A percentile compares a stretch with the other conserved stretches of the same genome.
phyloP scores from a whole-genome alignment of 2,113 vertebrate genomes.

The Podarcis cretensis region DNA sequence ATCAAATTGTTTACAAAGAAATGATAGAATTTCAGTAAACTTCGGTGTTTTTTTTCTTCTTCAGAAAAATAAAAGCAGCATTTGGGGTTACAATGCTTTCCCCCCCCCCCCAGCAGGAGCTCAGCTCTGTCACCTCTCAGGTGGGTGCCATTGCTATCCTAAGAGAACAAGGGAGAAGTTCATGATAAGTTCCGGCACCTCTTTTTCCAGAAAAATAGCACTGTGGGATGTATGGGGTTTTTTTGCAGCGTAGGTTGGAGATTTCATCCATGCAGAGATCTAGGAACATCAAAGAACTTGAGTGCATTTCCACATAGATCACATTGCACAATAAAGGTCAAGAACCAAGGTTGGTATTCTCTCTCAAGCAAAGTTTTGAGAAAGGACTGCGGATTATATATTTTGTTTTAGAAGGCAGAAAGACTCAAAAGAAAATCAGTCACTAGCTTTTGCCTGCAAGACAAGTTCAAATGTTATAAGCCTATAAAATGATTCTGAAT shows the following conservation, averaged over 20 bases:
- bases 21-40: accelerated
- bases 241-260: accelerated
- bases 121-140: too few species aligned
- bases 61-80: neutral
- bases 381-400: too few species aligned
- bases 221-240: neutral
- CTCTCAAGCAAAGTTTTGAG: accelerated
- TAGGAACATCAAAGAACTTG: accelerated
- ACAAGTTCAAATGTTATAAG: neutral
- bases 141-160: too few species aligned
- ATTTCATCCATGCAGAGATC: accelerated
- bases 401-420: neutral
- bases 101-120: too few species aligned
- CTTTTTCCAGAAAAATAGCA: too few species aligned
- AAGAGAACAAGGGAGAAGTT: too few species aligned
- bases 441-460: neutral
- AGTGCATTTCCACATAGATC: neutral
- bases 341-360: neutral
- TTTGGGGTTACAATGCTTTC: too few species aligned
- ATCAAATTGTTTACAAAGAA: neutral
- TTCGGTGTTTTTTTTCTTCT: neutral
- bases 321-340: neutral
- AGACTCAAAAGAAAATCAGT: neutral
- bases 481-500: neutral
- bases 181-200: too few species aligned